Base-by-base conservation (phyloP, 1,140 invertebrate species). In the Triops longicaudatus region DNA sequence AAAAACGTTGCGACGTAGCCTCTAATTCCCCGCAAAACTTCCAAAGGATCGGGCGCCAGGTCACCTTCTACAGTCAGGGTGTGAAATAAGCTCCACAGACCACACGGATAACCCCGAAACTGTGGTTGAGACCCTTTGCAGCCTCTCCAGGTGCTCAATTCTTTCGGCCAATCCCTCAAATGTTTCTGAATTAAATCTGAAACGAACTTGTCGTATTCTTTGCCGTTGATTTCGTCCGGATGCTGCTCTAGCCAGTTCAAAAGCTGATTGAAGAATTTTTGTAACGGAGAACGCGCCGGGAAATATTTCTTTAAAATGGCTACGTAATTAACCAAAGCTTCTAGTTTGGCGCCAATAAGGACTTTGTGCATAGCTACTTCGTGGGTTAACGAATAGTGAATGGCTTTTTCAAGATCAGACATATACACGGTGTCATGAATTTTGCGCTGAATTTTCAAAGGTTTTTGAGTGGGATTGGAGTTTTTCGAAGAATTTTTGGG, bases 51-150 rank as follows among this genome's bases (percentile, higher is more conserved):
- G 63, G 79, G 80, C 76, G 74, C 82, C 81, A 75, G 80, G 78
- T 76, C 81, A 78, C 85, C 82, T 0, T 85, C 82, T 0, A 98
- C 92, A 11, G 94, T 96, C 27, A 99, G 83, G 72, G 91, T 93
- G 83, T 99, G 98, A 83, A 98, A 99, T 77, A 97, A 86, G 43
- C 89, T 93, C 98, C 98, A 99, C 17, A 99, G 84, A 0, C 94
- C 91, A 86, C 98, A 99, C 0, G 96, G 93, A 83, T 95, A 99
- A n/a, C 96, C 95, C 73, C 97, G 88, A 79, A 83, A 87, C 72
- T 87, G 85, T 1, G 89, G 83, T 72, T 86, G 84, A 82, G 92
- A 95, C 9, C 95, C 94, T 81, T 87, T 86, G 83, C 98, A 99
- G 12, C 90, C 91, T 73, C 93, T 86, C 91, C 93, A 98, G 31